Percentiles rank a stretch among this genome's conserved stretches.
Evolutionary conservation across 53 echinoderm and acorn worm species (phyloP).

Genomic region (Hippasteria phrygiana): DNA sequence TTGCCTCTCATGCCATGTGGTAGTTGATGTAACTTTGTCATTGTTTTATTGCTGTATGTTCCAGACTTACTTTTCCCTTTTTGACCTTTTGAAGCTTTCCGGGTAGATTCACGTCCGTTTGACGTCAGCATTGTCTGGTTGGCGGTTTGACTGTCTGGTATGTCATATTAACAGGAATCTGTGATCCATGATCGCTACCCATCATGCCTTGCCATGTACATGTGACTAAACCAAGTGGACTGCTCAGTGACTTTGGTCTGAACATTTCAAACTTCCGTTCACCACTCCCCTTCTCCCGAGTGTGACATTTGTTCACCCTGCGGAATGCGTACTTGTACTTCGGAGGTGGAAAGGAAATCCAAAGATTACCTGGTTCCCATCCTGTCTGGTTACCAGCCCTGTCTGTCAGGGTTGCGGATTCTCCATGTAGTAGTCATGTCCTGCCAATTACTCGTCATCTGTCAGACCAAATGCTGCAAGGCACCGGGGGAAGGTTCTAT

Average conservation of each 20-base stretch:
- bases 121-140: constrained; percentile 1
- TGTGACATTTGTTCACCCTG: background rate
- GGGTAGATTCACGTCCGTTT: background rate
- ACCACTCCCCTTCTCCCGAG: background rate
- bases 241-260: no score
- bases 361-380: constrained; percentile 33
- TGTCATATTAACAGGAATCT: no score
- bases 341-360: background rate
- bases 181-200: background rate
- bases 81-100: background rate
- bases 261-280: background rate
- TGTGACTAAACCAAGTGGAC: background rate
- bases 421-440: background rate
- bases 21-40: no score
- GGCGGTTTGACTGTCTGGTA: background rate
- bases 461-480: no score
- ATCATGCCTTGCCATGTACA: no score
- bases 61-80: background rate
- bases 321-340: background rate
- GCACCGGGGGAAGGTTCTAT: no score
- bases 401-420: background rate
- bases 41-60: background rate
- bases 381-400: constrained; percentile 33
- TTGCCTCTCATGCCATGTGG: no score
- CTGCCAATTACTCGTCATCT: constrained; percentile 7